Conservation (phyloP, 2,888 invertebrate genomes). For the Aromia moschata region DNA sequence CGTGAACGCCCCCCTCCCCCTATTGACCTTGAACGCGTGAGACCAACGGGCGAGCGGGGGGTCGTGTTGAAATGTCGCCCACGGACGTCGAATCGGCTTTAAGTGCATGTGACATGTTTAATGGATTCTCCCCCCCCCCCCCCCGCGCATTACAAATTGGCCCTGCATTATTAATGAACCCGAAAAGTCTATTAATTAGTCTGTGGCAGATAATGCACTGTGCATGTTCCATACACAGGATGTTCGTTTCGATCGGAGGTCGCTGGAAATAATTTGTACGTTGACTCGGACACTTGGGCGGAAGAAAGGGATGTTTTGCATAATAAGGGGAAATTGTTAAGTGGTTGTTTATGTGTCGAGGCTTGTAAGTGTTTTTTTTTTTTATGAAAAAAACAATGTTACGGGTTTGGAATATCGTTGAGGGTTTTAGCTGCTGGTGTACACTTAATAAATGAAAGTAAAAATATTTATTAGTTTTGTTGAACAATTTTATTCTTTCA, state of each 20-base stretch:
- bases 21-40: not conserved
- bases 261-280: not conserved
- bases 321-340: not conserved
- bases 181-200: conserved; percentile 43
- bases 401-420: too few species aligned
- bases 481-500: too few species aligned
- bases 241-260: too few species aligned
- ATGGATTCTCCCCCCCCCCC: too few species aligned
- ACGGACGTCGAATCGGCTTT: conserved; percentile 32
- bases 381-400: too few species aligned
- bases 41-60: conserved; percentile 5
- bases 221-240: conserved; percentile 24
- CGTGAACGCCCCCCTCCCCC: too few species aligned
- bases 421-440: too few species aligned
- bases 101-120: conserved; percentile 42
- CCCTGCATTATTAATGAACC: conserved; percentile 42
- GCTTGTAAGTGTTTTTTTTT: too few species aligned
- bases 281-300: not conserved
- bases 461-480: too few species aligned
- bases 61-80: conserved; percentile 17
- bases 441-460: too few species aligned
- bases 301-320: not conserved
- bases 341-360: too few species aligned
- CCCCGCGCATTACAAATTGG: conserved; percentile 40
- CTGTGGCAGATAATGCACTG: conserved; percentile 39